Conservation (phyloP, 2,113 vertebrate genomes). For the Leuciscus idus region DNA sequence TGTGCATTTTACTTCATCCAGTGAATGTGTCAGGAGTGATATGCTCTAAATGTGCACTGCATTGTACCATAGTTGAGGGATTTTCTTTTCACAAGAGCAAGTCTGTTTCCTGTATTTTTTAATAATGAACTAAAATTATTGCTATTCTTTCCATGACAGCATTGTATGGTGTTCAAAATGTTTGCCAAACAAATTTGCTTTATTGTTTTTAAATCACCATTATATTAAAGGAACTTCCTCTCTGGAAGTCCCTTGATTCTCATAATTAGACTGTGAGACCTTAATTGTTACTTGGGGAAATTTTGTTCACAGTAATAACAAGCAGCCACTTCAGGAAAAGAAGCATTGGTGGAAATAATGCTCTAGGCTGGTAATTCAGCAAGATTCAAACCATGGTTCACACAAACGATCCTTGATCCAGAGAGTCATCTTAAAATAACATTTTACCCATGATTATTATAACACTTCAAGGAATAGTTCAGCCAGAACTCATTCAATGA, state of each 20-base stretch:
- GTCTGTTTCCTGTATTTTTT: neutral
- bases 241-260: constrained; percentile 29
- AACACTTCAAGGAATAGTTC: neutral
- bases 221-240: constrained; percentile 21
- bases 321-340: neutral
- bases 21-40: neutral
- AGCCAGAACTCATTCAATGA: too few species aligned
- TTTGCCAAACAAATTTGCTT: neutral
- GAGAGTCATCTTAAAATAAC: neutral
- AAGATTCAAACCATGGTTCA: neutral
- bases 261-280: constrained; percentile 19
- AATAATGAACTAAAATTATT: neutral
- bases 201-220: constrained; percentile 11
- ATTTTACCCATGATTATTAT: neutral
- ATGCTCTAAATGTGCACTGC: neutral
- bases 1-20: neutral
- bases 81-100: neutral
- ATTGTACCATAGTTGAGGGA: neutral
- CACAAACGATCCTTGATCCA: neutral
- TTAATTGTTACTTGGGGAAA: constrained; percentile 31
- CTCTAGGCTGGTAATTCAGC: neutral
- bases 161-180: neutral
- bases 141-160: neutral
- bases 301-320: constrained; percentile 5
- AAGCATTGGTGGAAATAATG: neutral